Evolutionary conservation across 2,797 vertebrate species (phyloP), one percentile per base, ranked within the genome.

Genomic region (Bovichtus diacanthus): DNA sequence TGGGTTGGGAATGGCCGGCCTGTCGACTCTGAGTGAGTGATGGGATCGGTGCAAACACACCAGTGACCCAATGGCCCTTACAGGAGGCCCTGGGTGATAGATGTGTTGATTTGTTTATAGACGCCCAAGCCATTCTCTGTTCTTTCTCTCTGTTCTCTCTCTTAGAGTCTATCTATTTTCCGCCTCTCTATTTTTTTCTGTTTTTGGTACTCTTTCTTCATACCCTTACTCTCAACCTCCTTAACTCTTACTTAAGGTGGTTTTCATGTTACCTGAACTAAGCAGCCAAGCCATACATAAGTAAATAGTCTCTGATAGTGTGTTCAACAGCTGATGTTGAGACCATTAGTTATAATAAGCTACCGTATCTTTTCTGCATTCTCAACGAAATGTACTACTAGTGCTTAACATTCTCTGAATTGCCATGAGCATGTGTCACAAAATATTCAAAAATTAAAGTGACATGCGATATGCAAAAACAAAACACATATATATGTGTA

Each of bases 91-190:
- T 83, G 84, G 90, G 91, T 94, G 94, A 95, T 94, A 94, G 93
- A 95, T 93, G 91, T 93, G 92, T 93, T 92, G 90, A 94, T 95
- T 93, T 94, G 93, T 95, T 95, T 95, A 92, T 92, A 85, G 84
- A 92, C 80, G 81, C 78, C 85, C 55, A 71, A 86, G 72, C 81
- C 87, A 88, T 90, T 92, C 82, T 87, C 81, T 86, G 62, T 49
- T 83, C 62, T 63, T 67, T 76, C 65, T 76, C 76, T 87, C 81
- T 82, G 9, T 74, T 69, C 38, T 73, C 68, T 80, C 54, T 80
- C 61, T 74, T 63, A 41, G 39, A 75, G 53, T 87, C 73, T 70
- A 76, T 74, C 62, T 55, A 77, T 90, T 88, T 83, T 68, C 39
- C 19, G 9, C 72, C 70, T 78, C 60, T 76, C 4, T 64, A 18